phyloP scores from a whole-genome alignment of 1,140 invertebrate species.

The Aphaenogaster floridana region DNA sequence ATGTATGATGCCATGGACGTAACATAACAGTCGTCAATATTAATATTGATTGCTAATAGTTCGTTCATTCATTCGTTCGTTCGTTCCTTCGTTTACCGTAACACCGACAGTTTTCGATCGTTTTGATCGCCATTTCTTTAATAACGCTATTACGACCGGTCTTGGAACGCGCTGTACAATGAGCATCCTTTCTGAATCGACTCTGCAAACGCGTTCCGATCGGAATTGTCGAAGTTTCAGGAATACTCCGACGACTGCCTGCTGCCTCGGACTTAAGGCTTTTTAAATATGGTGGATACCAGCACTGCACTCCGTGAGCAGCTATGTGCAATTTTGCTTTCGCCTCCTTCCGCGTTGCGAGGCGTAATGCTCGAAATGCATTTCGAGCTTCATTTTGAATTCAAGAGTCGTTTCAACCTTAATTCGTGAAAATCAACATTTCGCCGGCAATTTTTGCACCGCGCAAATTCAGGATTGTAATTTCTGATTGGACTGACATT shows the following conservation, averaged over 20 bases:
- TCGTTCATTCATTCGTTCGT: neutral
- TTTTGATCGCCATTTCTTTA: constrained; percentile 61
- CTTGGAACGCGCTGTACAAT: constrained; percentile 58
- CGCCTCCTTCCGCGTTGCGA: neutral
- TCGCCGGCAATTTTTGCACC: neutral
- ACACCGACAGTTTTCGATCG: neutral
- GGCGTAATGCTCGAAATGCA: constrained; percentile 29
- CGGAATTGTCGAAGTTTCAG: constrained; percentile 57
- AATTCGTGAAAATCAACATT: constrained; percentile 2
- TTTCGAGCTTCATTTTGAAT: constrained; percentile 30
- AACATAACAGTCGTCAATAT: constrained; percentile 5
- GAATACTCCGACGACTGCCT: constrained; percentile 54
- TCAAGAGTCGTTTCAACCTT: neutral
- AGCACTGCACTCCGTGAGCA: neutral
- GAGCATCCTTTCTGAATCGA: constrained; percentile 70
- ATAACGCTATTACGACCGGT: constrained; percentile 62
- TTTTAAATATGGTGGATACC: constrained; percentile 67
- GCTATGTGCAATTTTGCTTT: constrained; percentile 41
- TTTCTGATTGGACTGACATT: constrained; percentile 1
- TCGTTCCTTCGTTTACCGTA: neutral
- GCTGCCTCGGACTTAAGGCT: constrained; percentile 33
- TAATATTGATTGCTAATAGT: constrained; percentile 36
- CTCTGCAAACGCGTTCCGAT: constrained; percentile 66
- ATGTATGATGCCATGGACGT: neutral
- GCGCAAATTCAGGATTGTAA: neutral